Base-by-base conservation (phyloP, 2,888 invertebrate species). In the Cheilosia vernalis region DNA sequence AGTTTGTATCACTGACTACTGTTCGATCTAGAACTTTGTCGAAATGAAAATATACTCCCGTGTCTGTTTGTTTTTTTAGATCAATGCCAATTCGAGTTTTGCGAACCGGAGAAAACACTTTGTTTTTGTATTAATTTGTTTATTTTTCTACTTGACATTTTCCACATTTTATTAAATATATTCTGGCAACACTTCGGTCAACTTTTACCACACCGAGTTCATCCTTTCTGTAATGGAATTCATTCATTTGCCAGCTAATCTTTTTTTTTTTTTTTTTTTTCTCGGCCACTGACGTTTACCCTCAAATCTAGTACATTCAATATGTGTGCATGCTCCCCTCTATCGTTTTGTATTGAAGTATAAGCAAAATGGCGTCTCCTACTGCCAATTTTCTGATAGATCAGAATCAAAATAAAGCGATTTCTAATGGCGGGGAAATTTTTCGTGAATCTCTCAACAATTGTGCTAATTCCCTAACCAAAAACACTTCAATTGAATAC, bases 321-420 rank as follows among this genome's bases (percentile, higher is more conserved):
- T 74, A 70, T 74, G 51, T 51, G 51, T 51, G 58, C 47, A 58
- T 53, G 42, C 76, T 80, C 84, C 80, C 84, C 84, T 80, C 74
- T 64, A 66, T 42, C 69, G 73, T 79, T 69, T 78, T 83, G 73
- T 67, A 42, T 70, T 85, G 80, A 85, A 85, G 80, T 81, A 85
- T 81, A 85, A 85, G 70, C 63, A 85, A 91, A 91, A 91, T 91
- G 91, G 91, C 91, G 91, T 89, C 89, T 88, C 89, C 88, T 90
- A 87, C 88, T 91, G 91, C 91, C 90, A 91, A 91, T 90, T 91
- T 91, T 91, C 90, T 91, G 91, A 89, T 91, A 91, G 91, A 90
- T 90, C 89, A 89, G 89, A 90, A 91, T 90, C 92, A 91, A 92
- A 91, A 91, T 91, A 91, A 91, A 91, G 91, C 90, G 89, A 90